Percentiles rank a stretch among this genome's conserved stretches.
phyloP scores from a whole-genome alignment of 1,140 invertebrate species.

The Drosophila pseudoobscura region DNA sequence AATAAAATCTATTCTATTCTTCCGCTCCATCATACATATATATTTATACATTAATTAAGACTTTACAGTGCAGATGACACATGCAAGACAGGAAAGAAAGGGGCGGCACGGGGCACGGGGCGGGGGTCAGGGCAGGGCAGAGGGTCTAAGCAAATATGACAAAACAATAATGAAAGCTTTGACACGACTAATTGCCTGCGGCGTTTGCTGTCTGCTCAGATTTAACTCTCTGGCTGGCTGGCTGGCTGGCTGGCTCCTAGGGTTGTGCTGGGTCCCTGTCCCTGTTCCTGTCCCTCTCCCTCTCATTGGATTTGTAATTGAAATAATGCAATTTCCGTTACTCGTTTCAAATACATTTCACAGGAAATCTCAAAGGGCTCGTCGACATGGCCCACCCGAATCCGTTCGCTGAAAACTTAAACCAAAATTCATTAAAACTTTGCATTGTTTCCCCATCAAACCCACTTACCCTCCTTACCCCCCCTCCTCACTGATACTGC shows the following conservation, averaged over 20 bases:
- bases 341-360: constrained; percentile 80
- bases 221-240: constrained; percentile 37
- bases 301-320: constrained; percentile 72
- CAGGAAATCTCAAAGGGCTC: constrained; percentile 77
- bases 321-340: constrained; percentile 82
- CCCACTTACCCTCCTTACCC: constrained; percentile 5
- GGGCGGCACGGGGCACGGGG: too few species aligned
- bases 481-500: neutral
- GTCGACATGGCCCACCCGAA: constrained; percentile 20
- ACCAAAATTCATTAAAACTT: constrained; percentile 82
- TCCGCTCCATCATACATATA: constrained; percentile 38
- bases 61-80: constrained; percentile 73
- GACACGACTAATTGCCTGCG: constrained; percentile 81
- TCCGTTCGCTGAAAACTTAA: constrained; percentile 72
- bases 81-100: constrained; percentile 12
- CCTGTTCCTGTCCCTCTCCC: neutral
- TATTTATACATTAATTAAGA: constrained; percentile 81
- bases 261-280: neutral
- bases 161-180: constrained; percentile 82
- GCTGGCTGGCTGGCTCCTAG: too few species aligned
- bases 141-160: constrained; percentile 69
- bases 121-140: neutral
- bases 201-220: constrained; percentile 73
- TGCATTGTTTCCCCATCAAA: constrained; percentile 69
- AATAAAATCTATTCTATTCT: constrained; percentile 77